Percentiles rank a stretch among this genome's conserved stretches.
phyloP scores from a whole-genome alignment of 2,113 vertebrate genomes.

The Typhlomys cinereus region DNA sequence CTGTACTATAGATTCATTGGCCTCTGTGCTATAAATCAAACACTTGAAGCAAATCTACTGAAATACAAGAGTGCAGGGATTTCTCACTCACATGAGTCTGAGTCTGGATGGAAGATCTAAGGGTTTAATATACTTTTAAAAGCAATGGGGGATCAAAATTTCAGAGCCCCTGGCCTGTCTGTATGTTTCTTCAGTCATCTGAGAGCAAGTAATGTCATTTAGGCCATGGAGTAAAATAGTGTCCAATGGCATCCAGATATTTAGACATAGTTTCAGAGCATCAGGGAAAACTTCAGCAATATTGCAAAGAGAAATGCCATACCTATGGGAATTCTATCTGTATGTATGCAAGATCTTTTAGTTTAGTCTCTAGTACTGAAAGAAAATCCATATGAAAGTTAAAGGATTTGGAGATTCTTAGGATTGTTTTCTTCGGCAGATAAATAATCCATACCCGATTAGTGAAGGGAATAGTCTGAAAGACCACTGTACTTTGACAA shows the following conservation, averaged over 20 bases:
- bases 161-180: not conserved
- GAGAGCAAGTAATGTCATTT: not conserved
- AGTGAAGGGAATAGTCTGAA: not conserved
- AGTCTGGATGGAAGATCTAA: not conserved
- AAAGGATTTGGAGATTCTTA: not conserved
- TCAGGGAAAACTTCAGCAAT: too few relatives aligned
- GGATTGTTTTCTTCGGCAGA: not conserved
- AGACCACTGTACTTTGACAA: not conserved
- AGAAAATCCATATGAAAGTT: too few relatives aligned
- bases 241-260: too few relatives aligned
- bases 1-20: too few relatives aligned
- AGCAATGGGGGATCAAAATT: not conserved
- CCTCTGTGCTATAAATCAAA: too few relatives aligned
- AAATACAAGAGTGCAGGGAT: not conserved
- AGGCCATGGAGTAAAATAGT: too few relatives aligned
- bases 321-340: too few relatives aligned
- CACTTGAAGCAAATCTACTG: not conserved
- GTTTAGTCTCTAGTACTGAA: not conserved
- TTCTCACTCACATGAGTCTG: not conserved
- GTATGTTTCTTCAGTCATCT: not conserved
- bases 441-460: not conserved
- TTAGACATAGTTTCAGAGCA: too few relatives aligned
- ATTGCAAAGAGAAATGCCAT: too few relatives aligned
- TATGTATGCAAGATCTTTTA: too few relatives aligned
- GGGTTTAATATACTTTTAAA: not conserved